phyloP scores from a whole-genome alignment of 2,888 invertebrate species.

The Ophion slaviceki region DNA sequence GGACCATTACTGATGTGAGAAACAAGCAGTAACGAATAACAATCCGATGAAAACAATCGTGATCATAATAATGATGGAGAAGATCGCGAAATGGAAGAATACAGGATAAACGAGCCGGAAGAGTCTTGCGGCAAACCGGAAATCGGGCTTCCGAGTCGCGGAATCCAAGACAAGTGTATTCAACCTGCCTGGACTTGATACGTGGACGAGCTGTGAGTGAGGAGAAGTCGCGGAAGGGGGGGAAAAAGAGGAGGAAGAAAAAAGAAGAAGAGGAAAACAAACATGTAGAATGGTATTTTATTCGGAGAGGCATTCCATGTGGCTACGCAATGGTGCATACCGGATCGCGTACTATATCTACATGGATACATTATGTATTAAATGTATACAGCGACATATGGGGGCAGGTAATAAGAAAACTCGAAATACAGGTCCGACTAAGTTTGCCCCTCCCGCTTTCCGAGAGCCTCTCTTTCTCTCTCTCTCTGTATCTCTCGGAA shows the following conservation, averaged over 20 bases:
- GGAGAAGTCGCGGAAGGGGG: background rate
- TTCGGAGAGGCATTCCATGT: slow-evolving; percentile 29
- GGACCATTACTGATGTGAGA: no score
- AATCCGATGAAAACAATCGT: background rate
- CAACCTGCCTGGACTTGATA: slow-evolving; percentile 17
- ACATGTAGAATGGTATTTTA: slow-evolving; percentile 45
- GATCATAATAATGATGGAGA: background rate
- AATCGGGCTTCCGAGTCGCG: slow-evolving; percentile 39
- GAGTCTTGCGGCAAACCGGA: slow-evolving; percentile 54
- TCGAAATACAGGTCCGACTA: slow-evolving; percentile 76
- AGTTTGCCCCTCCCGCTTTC: slow-evolving; percentile 61
- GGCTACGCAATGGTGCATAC: slow-evolving; percentile 32
- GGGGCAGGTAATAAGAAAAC: slow-evolving; percentile 68
- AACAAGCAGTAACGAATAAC: background rate
- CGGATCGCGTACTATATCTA: slow-evolving; percentile 31
- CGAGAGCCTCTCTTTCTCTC: background rate
- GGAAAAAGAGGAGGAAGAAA: slow-evolving; percentile 1
- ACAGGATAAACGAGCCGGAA: slow-evolving; percentile 38
- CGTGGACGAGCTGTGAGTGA: slow-evolving; percentile 34
- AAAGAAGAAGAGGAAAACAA: slow-evolving; percentile 2
- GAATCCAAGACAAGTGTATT: slow-evolving; percentile 28
- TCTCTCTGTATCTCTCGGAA: no score
- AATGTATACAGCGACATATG: slow-evolving; percentile 10
- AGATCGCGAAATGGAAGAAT: background rate
- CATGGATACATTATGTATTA: slow-evolving; percentile 8